Conservation (phyloP, 2,113 vertebrate species). For the Phaetusa simplex region DNA sequence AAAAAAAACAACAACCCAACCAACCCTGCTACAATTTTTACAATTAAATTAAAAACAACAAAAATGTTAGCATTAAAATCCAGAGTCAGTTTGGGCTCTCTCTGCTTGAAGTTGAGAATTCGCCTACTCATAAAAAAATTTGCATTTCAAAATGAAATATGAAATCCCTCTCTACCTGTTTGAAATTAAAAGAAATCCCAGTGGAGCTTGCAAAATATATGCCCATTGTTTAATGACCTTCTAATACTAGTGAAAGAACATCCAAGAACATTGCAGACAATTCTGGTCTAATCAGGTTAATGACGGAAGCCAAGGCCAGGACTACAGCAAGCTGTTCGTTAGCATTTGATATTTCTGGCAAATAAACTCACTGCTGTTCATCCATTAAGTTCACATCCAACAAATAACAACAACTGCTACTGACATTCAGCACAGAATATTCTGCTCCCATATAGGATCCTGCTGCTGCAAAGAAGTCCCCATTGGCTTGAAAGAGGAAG, state of each 20-base stretch:
- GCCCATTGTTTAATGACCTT: constrained; percentile 51
- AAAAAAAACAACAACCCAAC: not conserved
- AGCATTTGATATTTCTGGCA: constrained; percentile 64
- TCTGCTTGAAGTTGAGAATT: not conserved
- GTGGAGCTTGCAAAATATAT: not conserved
- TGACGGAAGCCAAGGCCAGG: constrained; percentile 19
- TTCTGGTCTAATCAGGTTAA: constrained; percentile 58
- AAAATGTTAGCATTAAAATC: not conserved
- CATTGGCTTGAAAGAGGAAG: not conserved
- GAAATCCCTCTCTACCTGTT: constrained; percentile 43
- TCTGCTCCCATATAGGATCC: not conserved
- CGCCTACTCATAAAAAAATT: constrained; percentile 6
- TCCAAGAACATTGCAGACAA: constrained; percentile 42
- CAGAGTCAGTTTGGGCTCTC: not conserved
- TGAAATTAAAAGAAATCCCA: constrained; percentile 27
- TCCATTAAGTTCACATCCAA: constrained; percentile 30
- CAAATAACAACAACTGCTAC: constrained; percentile 21
- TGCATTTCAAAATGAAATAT: constrained; percentile 37
- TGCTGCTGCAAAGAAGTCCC: not conserved
- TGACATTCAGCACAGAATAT: not conserved
- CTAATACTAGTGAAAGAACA: constrained; percentile 34
- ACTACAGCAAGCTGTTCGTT: constrained; percentile 53
- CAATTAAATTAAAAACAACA: not conserved
- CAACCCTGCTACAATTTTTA: not conserved
- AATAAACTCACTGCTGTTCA: constrained; percentile 49